These are phyloP conservation scores for Premnoplex brunnescens DNA, from an alignment of 2,797 vertebrate genomes.

Conservation along the genomic window DNA sequence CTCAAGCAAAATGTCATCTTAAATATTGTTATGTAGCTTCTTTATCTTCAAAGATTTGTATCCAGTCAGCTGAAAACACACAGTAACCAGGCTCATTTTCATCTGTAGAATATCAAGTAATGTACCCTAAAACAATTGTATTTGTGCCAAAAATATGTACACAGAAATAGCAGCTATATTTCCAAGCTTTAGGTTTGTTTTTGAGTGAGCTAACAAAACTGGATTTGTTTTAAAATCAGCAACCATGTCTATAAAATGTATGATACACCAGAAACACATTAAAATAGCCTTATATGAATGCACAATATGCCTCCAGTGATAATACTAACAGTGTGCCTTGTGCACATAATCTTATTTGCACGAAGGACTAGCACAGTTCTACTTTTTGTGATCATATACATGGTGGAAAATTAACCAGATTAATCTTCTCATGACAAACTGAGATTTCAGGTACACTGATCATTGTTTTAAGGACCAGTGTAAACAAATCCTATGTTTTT, in stretches of 20 bases:
- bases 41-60: background rate
- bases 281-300: background rate
- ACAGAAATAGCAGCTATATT: background rate
- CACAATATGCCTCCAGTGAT: background rate
- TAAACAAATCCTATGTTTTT: background rate
- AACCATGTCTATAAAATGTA: background rate
- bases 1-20: constrained; percentile 9
- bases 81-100: background rate
- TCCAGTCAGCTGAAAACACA: background rate
- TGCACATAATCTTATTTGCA: background rate
- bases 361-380: background rate
- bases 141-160: background rate
- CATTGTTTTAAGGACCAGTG: background rate
- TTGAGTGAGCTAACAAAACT: background rate
- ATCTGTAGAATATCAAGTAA: background rate
- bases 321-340: background rate
- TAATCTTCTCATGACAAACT: background rate
- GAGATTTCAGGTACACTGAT: background rate
- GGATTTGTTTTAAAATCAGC: background rate
- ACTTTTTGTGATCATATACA: background rate
- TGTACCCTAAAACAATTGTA: background rate
- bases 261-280: background rate
- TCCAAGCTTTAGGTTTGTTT: background rate
- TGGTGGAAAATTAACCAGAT: background rate
- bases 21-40: background rate